Evolutionary conservation across 2,888 invertebrate genomes (phyloP).

Genomic region (Rhingia rostrata): DNA sequence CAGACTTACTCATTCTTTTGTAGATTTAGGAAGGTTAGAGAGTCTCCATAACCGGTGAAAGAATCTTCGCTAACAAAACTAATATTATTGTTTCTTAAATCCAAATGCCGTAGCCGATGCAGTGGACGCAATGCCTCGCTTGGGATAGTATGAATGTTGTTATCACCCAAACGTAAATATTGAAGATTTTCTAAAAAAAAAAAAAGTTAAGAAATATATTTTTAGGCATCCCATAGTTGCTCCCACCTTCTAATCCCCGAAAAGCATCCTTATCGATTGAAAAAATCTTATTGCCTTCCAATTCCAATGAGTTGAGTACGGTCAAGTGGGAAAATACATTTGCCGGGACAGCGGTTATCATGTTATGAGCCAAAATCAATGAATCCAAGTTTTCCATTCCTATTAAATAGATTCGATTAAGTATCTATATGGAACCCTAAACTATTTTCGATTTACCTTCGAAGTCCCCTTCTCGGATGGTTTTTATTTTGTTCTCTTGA

Average conservation of each 20-base stretch:
- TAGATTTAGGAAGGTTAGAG: slow-evolving; percentile 95
- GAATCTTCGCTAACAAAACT: slow-evolving; percentile 92
- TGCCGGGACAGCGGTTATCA: slow-evolving; percentile 89
- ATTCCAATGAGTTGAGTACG: slow-evolving; percentile 92
- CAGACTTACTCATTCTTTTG: slow-evolving; percentile 93
- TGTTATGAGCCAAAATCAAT: slow-evolving; percentile 93
- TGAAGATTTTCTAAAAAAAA: slow-evolving; percentile 91
- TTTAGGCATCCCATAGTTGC: slow-evolving; percentile 45
- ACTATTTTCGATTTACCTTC: slow-evolving; percentile 85
- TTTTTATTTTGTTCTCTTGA: slow-evolving; percentile 92
- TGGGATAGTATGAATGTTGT: slow-evolving; percentile 93
- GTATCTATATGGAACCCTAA: background rate
- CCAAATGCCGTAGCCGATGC: slow-evolving; percentile 93
- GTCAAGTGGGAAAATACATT: slow-evolving; percentile 92
- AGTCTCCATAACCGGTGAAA: slow-evolving; percentile 94
- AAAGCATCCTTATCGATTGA: slow-evolving; percentile 93
- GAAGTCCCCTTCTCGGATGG: slow-evolving; percentile 92
- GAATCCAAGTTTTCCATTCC: slow-evolving; percentile 92
- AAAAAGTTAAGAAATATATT: slow-evolving; percentile 32
- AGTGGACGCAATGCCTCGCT: slow-evolving; percentile 92
- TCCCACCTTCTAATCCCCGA: slow-evolving; percentile 92
- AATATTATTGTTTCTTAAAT: slow-evolving; percentile 94
- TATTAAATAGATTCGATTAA: slow-evolving; percentile 79
- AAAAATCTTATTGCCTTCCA: slow-evolving; percentile 93
- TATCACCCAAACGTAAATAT: slow-evolving; percentile 94